A percentile compares a stretch with the other conserved stretches of the same genome.
Evolutionary conservation across 2,113 vertebrate genomes (phyloP).

Genomic region (Pantherophis guttatus): DNA sequence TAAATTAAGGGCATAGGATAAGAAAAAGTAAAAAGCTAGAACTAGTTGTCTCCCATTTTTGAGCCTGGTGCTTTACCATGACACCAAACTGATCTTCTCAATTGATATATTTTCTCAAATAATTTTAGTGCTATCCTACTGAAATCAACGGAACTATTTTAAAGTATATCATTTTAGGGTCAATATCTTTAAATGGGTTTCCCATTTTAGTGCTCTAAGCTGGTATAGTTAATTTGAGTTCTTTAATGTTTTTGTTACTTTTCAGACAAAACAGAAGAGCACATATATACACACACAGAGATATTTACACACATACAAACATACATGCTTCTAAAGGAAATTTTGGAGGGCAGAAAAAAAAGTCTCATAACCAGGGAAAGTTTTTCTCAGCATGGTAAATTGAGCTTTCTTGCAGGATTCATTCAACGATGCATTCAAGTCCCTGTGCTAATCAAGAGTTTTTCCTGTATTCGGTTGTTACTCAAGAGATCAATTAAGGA

Average conservation of each 20-base stretch:
- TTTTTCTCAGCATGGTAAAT: slow-evolving; percentile 3
- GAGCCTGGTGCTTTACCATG: background rate
- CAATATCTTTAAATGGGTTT: background rate
- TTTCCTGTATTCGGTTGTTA: slow-evolving; percentile 5
- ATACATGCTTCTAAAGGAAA: background rate
- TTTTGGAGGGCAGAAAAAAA: background rate
- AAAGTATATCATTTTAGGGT: background rate
- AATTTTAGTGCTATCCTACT: background rate
- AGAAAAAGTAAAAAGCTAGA: background rate
- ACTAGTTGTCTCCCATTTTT: background rate
- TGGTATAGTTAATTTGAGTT: background rate
- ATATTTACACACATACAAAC: background rate
- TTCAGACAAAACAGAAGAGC: background rate
- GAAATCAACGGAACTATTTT: background rate
- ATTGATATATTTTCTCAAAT: background rate
- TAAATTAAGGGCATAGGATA: background rate
- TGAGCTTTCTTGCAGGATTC: background rate
- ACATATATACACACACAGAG: background rate
- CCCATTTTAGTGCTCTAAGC: background rate
- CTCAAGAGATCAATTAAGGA: slow-evolving; percentile 13
- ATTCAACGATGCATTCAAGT: slow-evolving; percentile 21
- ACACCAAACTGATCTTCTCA: background rate
- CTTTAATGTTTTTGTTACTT: background rate
- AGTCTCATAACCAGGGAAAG: background rate
- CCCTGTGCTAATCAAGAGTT: background rate